These are phyloP conservation scores for Nannoperca australis DNA, from an alignment of 2,797 vertebrate genomes.

Conservation along the genomic window DNA sequence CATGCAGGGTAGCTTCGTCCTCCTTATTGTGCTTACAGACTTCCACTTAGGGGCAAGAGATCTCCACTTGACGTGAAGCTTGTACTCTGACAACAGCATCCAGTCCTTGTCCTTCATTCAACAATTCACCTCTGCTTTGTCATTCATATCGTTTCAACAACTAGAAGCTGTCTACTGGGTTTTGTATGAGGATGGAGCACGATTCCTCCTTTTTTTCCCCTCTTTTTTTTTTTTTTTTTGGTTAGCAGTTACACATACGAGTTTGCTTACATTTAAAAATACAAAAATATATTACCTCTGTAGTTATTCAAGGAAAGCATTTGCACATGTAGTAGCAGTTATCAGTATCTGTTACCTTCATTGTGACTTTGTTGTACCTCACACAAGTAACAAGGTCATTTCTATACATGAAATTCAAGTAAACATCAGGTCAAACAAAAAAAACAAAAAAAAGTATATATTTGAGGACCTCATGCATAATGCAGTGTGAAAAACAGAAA, in stretches of 20 bases:
- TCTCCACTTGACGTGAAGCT: constrained; percentile 17
- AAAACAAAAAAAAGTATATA: constrained; percentile 61
- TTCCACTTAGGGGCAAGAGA: constrained; percentile 37
- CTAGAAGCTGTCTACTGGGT: constrained; percentile 70
- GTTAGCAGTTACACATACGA: constrained; percentile 74
- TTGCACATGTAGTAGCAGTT: constrained; percentile 79
- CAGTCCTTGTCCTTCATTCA: constrained; percentile 73
- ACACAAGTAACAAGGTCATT: constrained; percentile 84
- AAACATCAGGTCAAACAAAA: constrained; percentile 82
- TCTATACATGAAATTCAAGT: constrained; percentile 88
- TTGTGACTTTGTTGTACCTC: constrained; percentile 83
- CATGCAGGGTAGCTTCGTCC: constrained; percentile 74
- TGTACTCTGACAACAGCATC: constrained; percentile 40
- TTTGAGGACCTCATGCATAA: constrained; percentile 85
- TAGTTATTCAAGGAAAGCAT: constrained; percentile 84
- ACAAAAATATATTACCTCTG: constrained; percentile 88
- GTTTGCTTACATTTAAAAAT: constrained; percentile 82
- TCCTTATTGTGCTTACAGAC: constrained; percentile 76
- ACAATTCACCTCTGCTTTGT: constrained; percentile 48
- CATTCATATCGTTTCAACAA: constrained; percentile 71
- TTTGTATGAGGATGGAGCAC: constrained; percentile 55
- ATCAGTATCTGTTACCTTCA: constrained; percentile 81
- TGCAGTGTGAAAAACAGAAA: constrained; percentile 71
- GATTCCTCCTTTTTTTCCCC: constrained; percentile 56
- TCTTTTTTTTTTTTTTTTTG: constrained; percentile 66